Percentiles rank a stretch among this genome's conserved stretches.
These are phyloP conservation scores for Odobenus rosmarus DNA, from an alignment of 2,113 vertebrate species.

Conservation along the genomic window DNA sequence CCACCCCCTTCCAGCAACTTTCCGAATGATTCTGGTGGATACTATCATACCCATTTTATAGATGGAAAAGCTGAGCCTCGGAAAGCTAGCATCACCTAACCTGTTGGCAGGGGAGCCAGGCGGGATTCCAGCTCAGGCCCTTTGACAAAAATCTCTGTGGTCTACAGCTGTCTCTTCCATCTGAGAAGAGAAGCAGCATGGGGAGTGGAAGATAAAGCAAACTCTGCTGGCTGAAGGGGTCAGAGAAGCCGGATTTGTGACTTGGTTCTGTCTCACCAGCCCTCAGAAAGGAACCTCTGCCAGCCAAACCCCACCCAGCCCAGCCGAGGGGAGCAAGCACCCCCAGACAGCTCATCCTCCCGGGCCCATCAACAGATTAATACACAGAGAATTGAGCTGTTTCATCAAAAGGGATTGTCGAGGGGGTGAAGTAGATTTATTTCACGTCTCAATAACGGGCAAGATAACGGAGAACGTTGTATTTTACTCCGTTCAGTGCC, in stretches of 20 bases:
- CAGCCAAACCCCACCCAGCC: background rate
- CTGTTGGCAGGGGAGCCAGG: background rate
- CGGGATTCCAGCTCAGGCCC: background rate
- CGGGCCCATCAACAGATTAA: background rate
- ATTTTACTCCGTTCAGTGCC: background rate
- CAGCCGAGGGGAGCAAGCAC: background rate
- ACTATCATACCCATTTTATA: background rate
- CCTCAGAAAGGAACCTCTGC: background rate
- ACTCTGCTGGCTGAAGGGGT: background rate
- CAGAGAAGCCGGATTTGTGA: background rate
- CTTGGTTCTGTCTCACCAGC: background rate
- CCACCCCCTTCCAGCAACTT: background rate
- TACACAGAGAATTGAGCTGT: constrained; percentile 40
- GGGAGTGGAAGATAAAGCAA: background rate
- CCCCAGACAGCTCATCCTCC: background rate
- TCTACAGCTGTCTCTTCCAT: background rate
- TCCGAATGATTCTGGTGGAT: background rate
- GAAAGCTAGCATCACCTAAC: background rate
- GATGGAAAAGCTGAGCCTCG: background rate
- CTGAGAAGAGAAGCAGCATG: background rate
- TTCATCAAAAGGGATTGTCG: background rate
- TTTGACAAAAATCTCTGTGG: background rate
- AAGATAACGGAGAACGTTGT: constrained; percentile 58
- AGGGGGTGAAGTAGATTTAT: background rate
- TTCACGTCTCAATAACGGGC: background rate